Evolutionary conservation across 2,888 invertebrate species (phyloP), one percentile per base, ranked within the genome.

Genomic region (Thera britannica): DNA sequence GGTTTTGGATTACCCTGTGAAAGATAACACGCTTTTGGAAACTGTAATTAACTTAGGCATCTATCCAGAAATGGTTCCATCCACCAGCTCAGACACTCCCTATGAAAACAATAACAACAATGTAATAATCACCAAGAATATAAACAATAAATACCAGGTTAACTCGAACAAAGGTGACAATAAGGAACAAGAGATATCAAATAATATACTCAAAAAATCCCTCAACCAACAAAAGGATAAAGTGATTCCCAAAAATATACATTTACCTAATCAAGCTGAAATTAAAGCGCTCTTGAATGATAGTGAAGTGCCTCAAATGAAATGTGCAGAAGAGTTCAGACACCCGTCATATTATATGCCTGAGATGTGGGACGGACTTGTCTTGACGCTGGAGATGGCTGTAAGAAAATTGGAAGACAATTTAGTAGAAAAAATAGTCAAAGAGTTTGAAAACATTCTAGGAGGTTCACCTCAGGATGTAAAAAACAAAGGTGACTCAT

Each of bases 291-390:
- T 84, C 23, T 63, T 86, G 2, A 77, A 78, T 41, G 78, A 83
- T 62, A 74, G 68, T 51, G 77, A 82, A 23, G 75, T 79, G 49
- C 38, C 63, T 4, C 76, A 81, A 56, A 79, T 73, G 61, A 81
- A 73, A 71, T 78, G 75, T 71, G 72, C 79, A 3, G 81, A 84
- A n/a, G 85, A 86, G 60, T 64, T 68, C 1, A 74, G 69, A 34
- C 72, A 76, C 59, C 79, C 83, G 4, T 70, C 73, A 23, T 23
- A 23, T 1, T 80, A 78, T 65, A 68, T 85, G 7, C 63, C 76
- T 12, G 88, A 90, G 9, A 75, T 92, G 36, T 89, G 85, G 86
- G 87, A 90, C 3, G 84, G 78, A 65, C 70, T 92, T 5, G 77
- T 80, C 4, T 46, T 78, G 70, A 76, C 83, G 2, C 67, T 93